These are phyloP conservation scores for Oxygymnocypris stewartii DNA, from an alignment of 2,113 vertebrate species.

Conservation along the genomic window DNA sequence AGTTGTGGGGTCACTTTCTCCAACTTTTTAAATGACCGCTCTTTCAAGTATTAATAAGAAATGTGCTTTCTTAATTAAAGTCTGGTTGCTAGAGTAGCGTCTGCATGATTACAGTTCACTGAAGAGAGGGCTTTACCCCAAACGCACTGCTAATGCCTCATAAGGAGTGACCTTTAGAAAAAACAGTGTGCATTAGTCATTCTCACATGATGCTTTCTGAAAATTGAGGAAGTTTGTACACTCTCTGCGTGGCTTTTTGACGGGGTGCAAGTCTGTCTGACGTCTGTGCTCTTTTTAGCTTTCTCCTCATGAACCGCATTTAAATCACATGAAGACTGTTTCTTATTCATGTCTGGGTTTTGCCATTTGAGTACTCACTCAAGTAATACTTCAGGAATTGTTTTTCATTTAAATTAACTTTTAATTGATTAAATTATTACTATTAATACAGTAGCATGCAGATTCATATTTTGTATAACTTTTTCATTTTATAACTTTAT, in stretches of 20 bases:
- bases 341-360: neutral
- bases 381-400: neutral
- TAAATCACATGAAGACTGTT: neutral
- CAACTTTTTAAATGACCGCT: constrained; percentile 31
- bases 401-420: no score
- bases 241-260: neutral
- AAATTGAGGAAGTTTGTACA: neutral
- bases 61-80: constrained; percentile 40
- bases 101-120: constrained; percentile 20
- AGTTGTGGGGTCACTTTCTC: constrained; percentile 43
- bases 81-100: constrained; percentile 20
- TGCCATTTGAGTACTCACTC: neutral
- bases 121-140: neutral
- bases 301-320: neutral
- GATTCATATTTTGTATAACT: no score
- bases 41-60: constrained; percentile 28
- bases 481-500: no score
- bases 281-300: neutral
- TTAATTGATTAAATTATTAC: no score
- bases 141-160: constrained; percentile 7
- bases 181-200: constrained; percentile 21
- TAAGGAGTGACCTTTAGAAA: constrained; percentile 29
- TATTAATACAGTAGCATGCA: no score
- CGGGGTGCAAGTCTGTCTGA: neutral
- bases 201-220: neutral